A percentile compares a stretch with the other conserved stretches of the same genome.
These are phyloP conservation scores for Antechinus stuartii DNA, from an alignment of 2,113 vertebrate genomes.

Conservation along the genomic window DNA sequence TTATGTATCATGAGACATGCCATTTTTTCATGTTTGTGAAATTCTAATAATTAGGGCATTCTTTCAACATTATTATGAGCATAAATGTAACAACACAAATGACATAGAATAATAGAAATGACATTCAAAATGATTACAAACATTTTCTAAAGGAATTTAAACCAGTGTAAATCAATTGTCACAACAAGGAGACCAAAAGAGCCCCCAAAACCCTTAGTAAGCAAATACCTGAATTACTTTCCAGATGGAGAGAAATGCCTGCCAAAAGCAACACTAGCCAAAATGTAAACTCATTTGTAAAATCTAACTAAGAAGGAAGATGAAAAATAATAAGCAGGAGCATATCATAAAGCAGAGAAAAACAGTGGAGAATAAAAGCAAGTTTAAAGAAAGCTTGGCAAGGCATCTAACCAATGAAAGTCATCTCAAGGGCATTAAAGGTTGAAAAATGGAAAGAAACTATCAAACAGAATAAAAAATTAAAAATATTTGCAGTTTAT, in stretches of 20 bases:
- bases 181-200: neutral
- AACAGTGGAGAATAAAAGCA: neutral
- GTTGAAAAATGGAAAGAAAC: neutral
- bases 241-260: neutral
- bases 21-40: neutral
- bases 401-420: neutral
- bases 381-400: neutral
- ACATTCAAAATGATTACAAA: neutral
- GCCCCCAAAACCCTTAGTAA: neutral
- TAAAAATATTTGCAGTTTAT: neutral
- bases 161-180: neutral
- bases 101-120: neutral
- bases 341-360: neutral
- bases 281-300: neutral
- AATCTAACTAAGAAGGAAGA: neutral
- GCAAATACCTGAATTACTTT: neutral
- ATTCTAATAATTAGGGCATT: neutral
- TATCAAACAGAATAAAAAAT: neutral
- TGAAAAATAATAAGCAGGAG: neutral
- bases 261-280: neutral
- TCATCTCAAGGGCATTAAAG: neutral
- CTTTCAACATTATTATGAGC: neutral
- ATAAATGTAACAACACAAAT: neutral
- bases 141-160: neutral
- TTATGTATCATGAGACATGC: neutral